phyloP scores from a whole-genome alignment of 2,797 vertebrate species.

The Thripadectes ignobilis region DNA sequence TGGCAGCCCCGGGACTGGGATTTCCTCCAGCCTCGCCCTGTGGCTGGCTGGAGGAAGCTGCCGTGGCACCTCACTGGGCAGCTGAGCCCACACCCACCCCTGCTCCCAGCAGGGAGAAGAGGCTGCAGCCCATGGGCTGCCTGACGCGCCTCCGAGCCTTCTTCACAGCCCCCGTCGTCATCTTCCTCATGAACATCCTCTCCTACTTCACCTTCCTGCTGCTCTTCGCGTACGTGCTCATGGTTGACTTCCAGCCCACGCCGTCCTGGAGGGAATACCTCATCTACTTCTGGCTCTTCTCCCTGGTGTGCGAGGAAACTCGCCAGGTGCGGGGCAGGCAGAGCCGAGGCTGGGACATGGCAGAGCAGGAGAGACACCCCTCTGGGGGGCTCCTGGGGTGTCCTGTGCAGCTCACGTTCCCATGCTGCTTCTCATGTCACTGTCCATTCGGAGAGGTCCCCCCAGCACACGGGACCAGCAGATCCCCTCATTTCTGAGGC shows the following conservation, averaged over 20 bases:
- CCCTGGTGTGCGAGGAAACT: conserved; percentile 91
- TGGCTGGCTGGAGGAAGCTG: not conserved
- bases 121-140: conserved; percentile 57
- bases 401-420: rapidly evolving
- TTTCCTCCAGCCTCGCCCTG: not conserved
- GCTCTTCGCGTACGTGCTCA: conserved; percentile 90
- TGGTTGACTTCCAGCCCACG: conserved; percentile 88
- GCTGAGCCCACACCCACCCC: not conserved
- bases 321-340: conserved; percentile 84
- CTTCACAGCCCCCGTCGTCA: conserved; percentile 78
- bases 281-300: conserved; percentile 91
- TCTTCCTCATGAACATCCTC: conserved; percentile 91
- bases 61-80: rapidly evolving
- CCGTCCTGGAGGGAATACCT: conserved; percentile 86
- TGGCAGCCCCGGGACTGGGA: not conserved
- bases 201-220: conserved; percentile 93
- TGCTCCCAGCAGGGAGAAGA: conserved; percentile 44
- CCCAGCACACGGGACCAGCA: not conserved
- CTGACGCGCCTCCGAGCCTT: conserved; percentile 73
- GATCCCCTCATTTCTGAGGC: rapidly evolving
- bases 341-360: not conserved
- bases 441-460: rapidly evolving
- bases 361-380: too few relatives aligned
- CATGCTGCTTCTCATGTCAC: not conserved
- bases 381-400: not conserved